Evolutionary conservation across 2,797 vertebrate genomes (phyloP), one percentile per base, ranked within the genome.

Genomic region (Ctenopoma multispine): DNA sequence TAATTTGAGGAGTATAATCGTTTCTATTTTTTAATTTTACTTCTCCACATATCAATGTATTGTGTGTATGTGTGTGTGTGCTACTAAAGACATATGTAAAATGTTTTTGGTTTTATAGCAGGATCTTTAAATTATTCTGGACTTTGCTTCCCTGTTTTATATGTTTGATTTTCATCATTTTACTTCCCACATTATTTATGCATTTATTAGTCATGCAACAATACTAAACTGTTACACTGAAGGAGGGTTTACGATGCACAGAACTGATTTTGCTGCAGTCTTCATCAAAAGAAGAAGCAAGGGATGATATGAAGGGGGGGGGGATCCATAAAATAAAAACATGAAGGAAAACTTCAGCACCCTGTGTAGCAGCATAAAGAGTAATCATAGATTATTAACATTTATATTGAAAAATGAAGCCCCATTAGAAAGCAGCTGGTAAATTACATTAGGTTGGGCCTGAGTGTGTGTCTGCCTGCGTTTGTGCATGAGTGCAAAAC

Each of bases 331-430:
- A 29, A 29, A 29, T 80, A 74, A 87, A 85, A 51, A 74, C 78
- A 80, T 77, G 75, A 85, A 83, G 75, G 68, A 63, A 63, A 75
- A 36, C n/a, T 48, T 66, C 59, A 61, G 80, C 69, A 69, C 70
- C 58, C 78, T 24, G 58, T 62, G 79, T 75, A 63, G 80, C 82
- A 65, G 79, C 62, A 36, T 72, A 4, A 65, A 87, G 82, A 72
- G 75, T 90, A 89, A 92, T 90, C 85, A 87, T 72, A 72, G 86
- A 90, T 92, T 93, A 92, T 92, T 90, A 91, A 87, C 90, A 91
- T 92, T 92, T 89, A 90, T 90, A 92, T 91, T 90, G 89, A 90
- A 92, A 92, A 85, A 92, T 92, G 89, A 89, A 92, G 72, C 89
- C 80, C 82, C 82, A 90, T 92, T 90, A 91, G 80, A 77, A 87